Evolutionary conservation across 2,888 invertebrate genomes (phyloP), one percentile per base, ranked within the genome.

Genomic region (Cyclophora albipunctata): DNA sequence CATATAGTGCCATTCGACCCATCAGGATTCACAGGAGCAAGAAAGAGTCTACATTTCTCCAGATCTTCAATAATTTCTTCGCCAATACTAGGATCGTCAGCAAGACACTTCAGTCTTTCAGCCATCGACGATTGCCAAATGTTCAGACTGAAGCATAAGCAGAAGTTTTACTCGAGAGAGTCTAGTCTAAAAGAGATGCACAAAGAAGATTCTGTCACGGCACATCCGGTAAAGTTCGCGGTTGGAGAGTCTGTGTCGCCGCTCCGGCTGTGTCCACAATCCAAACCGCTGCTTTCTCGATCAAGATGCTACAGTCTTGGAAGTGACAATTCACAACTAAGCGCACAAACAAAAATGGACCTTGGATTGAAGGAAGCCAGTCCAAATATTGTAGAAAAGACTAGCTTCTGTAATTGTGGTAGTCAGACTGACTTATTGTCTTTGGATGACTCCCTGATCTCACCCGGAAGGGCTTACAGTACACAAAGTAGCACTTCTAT

Each of bases 1-100:
- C 93, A 94, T 52, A 91, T 91, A 59, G 93, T 94, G 59, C 94
- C 94, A 51, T 94, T 94, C 69, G 92, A 93, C 71, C 94, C 94
- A 0, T 84, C 90, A 42, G 88, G 90, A 42, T 91, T 90, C 58
- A 83, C 87, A 0, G 87, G 87, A 47, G 89, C 88, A n/a, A 82
- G 89, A 60, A 89, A 87, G 60, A 88, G 88, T 60, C 69, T 88
- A 5, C 71, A 78, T 50, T 57, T 74, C 47, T 69, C 78, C 20
- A 78, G 88, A 58, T 81, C 78, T 62, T 75, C 77, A 46, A 80
- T 82, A 54, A 79, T 71, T 62, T 73, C 81, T 60, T 90, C 91
- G 4, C 85, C 90, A 42, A 85, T 89, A 49, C 71, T 89, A 52
- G 89, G 89, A 45, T 84, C 87, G 4, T 92, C 92, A 1, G 90